Evolutionary conservation across 2,113 vertebrate genomes (phyloP).

Genomic region (Laticauda colubrina): DNA sequence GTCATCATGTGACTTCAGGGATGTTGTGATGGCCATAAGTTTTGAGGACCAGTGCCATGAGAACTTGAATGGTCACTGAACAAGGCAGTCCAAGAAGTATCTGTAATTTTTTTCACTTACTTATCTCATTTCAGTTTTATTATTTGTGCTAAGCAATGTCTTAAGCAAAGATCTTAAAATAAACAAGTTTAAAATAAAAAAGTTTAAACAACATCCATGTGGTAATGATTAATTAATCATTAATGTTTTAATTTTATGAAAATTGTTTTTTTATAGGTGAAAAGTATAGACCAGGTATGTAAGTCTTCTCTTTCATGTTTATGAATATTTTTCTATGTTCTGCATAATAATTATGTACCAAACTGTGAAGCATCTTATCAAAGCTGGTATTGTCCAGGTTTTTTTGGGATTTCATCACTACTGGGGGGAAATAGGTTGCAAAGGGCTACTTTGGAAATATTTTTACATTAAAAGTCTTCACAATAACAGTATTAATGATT

Average conservation of each 20-base stretch:
- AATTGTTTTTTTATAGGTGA: not conserved
- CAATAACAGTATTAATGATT: not conserved
- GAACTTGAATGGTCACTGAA: not conserved
- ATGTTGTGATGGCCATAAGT: not conserved
- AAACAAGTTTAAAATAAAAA: not conserved
- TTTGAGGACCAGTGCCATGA: not conserved
- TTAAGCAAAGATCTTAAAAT: not conserved
- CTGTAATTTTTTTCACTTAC: not conserved
- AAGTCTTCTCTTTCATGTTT: not conserved
- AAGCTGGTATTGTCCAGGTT: not conserved
- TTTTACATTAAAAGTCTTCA: not conserved
- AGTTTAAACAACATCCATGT: not conserved
- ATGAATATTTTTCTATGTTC: not conserved
- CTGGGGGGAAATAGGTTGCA: not conserved
- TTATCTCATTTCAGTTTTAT: not conserved
- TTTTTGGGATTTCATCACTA: not conserved
- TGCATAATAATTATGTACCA: not conserved
- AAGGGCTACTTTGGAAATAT: not conserved
- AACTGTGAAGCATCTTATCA: not conserved
- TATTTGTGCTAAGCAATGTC: not conserved
- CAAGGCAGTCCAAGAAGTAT: not conserved
- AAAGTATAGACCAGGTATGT: not conserved
- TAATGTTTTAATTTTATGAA: not conserved
- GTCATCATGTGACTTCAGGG: not conserved
- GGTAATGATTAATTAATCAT: not conserved